Evolutionary conservation across 2,888 invertebrate species (phyloP), one percentile per base, ranked within the genome.

Genomic region (Achlya flavicornis): DNA sequence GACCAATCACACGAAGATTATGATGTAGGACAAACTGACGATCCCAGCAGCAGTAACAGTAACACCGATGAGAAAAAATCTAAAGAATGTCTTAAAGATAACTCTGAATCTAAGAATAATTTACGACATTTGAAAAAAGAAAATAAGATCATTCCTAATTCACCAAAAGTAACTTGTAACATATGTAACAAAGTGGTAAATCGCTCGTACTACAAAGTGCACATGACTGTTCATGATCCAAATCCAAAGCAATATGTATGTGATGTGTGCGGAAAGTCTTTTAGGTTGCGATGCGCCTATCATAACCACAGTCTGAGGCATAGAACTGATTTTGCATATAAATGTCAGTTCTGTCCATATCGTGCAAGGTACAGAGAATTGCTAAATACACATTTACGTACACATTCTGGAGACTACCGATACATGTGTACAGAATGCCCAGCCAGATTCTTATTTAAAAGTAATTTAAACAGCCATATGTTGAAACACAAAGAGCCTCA

Each of bases 371-470:
- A 86, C 72, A 74, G 80, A 6, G 86, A 84, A 61, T 67, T 88
- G 5, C 74, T 89, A 0, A 87, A 84, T 71, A 86, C 80, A 3
- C 88, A 89, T 57, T 83, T 87, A 83, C 72, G 82, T 3, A 87
- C 83, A 33, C 88, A 89, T 61, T 83, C 86, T 10, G 85, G 85
- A 0, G 87, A 87, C 63, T 87, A 87, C 48, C 71, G 83, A 62
- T 89, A 87, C 61, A 86, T 88, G 85, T 89, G 88, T 62, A 87
- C 87, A 5, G 88, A 87, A 75, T 89, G 88, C 63, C 87, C 88
- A 0, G 87, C 86, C 0, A 74, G 84, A 63, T 89, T 88, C 64
- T 66, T 87, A n/a, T 85, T 84, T 62, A 87, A 84, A 67, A 88
- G 88, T 66, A 88, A 89, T 71, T 71, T 89, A 19, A 88, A 87